A percentile compares a stretch with the other conserved stretches of the same genome.
phyloP scores from a whole-genome alignment of 2,797 vertebrate species.

The Pangasius mekongensis region DNA sequence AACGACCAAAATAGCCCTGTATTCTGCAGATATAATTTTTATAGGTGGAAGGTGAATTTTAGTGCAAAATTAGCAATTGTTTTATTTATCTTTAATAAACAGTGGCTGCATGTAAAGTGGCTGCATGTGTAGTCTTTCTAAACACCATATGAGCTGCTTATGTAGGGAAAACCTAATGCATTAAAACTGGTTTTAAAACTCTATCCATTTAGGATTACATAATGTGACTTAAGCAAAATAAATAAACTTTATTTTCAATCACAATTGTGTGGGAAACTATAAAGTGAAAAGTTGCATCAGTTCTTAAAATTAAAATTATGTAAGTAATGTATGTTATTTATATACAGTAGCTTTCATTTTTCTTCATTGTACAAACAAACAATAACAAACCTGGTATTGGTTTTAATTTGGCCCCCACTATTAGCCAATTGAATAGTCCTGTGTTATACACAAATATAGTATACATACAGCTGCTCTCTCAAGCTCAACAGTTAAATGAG shows the following conservation, averaged over 20 bases:
- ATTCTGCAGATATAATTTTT: background rate
- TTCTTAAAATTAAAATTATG: background rate
- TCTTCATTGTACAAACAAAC: background rate
- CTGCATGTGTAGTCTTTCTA: background rate
- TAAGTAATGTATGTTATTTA: background rate
- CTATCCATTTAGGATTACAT: background rate
- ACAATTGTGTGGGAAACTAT: background rate
- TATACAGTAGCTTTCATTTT: background rate
- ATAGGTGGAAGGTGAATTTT: background rate
- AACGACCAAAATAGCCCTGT: background rate
- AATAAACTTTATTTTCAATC: background rate
- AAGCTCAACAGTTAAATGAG: conserved; percentile 5
- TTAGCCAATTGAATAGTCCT: background rate
- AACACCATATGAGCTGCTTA: background rate
- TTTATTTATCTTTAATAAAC: background rate
- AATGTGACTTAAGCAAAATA: background rate
- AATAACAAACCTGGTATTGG: background rate
- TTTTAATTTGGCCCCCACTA: background rate
- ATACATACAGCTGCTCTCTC: background rate
- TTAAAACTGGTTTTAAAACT: too few relatives aligned
- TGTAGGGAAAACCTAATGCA: background rate
- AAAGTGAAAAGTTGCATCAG: background rate
- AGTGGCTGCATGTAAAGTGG: background rate
- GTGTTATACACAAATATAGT: background rate
- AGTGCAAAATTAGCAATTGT: background rate